A percentile compares a stretch with the other conserved stretches of the same genome.
Conservation (phyloP, 2,888 invertebrate species). For the Aplocera efformata region DNA sequence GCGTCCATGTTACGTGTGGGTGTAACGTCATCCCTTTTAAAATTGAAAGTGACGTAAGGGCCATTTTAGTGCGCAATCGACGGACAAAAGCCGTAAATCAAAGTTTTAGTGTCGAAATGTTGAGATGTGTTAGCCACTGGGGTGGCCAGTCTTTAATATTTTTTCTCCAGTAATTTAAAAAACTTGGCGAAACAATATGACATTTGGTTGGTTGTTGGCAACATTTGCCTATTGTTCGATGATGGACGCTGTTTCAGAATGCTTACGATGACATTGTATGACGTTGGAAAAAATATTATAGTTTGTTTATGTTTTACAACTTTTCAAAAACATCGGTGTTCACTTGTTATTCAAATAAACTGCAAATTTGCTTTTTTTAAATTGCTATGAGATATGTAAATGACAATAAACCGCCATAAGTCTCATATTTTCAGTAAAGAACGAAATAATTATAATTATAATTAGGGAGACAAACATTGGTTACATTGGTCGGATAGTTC, state of each 20-base stretch:
- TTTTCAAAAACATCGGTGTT: neutral
- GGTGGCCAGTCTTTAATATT: constrained; percentile 65
- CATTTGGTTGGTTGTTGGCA: constrained; percentile 57
- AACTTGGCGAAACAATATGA: constrained; percentile 69
- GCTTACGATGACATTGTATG: constrained; percentile 36
- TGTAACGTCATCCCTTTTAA: constrained; percentile 66
- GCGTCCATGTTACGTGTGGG: constrained; percentile 42
- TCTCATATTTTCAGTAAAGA: no score
- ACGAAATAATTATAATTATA: no score
- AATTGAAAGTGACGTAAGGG: constrained; percentile 81
- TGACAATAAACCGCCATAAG: no score
- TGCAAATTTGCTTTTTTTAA: no score
- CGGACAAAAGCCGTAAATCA: constrained; percentile 76
- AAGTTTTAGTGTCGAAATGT: constrained; percentile 80
- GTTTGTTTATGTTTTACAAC: constrained; percentile 23
- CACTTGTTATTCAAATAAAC: no score
- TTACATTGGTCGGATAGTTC: no score
- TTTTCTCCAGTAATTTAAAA: constrained; percentile 52
- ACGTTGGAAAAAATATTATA: constrained; percentile 42
- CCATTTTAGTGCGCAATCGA: constrained; percentile 79
- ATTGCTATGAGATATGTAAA: no score
- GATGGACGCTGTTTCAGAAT: constrained; percentile 44
- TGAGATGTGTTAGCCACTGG: constrained; percentile 77
- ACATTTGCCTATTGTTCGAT: constrained; percentile 64
- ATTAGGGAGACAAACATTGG: no score